These are phyloP conservation scores for Oligia latruncula DNA, from an alignment of 2,888 invertebrate species.

Conservation along the genomic window DNA sequence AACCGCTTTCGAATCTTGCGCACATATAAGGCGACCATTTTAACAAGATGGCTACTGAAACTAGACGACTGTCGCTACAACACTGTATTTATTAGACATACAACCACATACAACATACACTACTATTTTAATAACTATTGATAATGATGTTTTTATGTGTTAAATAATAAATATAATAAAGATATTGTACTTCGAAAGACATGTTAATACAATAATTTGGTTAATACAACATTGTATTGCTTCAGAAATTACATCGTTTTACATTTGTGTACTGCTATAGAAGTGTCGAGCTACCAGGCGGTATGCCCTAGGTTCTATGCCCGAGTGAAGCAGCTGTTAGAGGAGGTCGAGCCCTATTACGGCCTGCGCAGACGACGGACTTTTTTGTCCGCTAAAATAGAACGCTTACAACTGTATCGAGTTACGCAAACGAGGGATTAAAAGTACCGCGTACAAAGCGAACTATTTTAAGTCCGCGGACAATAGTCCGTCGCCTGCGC, in stretches of 20 bases:
- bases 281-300: no score
- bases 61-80: not conserved
- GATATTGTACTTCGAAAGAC: slow-evolving; percentile 36
- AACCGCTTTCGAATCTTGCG: not conserved
- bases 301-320: not conserved
- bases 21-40: not conserved
- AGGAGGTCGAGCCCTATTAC: not conserved
- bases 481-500: no score
- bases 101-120: slow-evolving; percentile 25
- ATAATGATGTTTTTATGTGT: slow-evolving; percentile 4
- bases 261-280: not conserved
- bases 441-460: no score
- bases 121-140: slow-evolving; percentile 10
- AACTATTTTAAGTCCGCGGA: no score
- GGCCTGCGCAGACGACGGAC: no score
- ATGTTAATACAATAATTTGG: not conserved
- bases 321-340: no score
- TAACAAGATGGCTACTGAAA: slow-evolving; percentile 12
- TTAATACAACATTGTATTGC: slow-evolving; percentile 3
- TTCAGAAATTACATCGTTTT: not conserved
- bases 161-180: slow-evolving; percentile 29
- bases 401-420: no score
- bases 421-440: no score
- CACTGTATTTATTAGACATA: slow-evolving; percentile 4
- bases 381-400: no score